phyloP scores from a whole-genome alignment of 2,888 invertebrate species.

The Aleiodes leptofemur region DNA sequence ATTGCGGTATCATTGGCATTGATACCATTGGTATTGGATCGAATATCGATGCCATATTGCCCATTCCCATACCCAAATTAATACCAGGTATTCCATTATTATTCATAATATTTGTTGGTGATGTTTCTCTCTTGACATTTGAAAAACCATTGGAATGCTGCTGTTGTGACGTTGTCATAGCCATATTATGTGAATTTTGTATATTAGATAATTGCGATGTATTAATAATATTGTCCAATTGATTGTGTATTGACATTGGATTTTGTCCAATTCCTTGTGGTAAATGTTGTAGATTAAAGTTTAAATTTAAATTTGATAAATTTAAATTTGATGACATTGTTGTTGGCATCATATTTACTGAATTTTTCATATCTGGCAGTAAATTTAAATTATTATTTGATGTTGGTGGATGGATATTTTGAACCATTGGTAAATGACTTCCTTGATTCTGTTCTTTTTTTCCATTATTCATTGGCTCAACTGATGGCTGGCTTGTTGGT shows the following conservation, averaged over 20 bases:
- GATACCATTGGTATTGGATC: constrained; percentile 78
- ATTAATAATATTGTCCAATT: constrained; percentile 70
- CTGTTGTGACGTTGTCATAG: constrained; percentile 61
- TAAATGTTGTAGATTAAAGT: constrained; percentile 65
- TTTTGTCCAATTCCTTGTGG: constrained; percentile 62
- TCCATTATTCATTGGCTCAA: constrained; percentile 64
- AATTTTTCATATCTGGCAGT: constrained; percentile 67
- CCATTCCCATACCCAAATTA: constrained; percentile 76
- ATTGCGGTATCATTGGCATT: constrained; percentile 73
- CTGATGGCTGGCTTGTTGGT: constrained; percentile 65
- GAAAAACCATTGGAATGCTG: constrained; percentile 76
- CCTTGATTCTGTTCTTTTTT: constrained; percentile 59
- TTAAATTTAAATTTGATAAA: constrained; percentile 68
- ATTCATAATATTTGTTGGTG: constrained; percentile 73
- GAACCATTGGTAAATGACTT: constrained; percentile 63
- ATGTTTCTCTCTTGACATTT: constrained; percentile 75
- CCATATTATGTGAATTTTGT: constrained; percentile 66
- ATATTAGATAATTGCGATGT: constrained; percentile 64
- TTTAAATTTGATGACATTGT: constrained; percentile 67
- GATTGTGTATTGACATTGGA: constrained; percentile 69
- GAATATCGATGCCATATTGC: constrained; percentile 81
- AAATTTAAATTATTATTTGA: constrained; percentile 65
- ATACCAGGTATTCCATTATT: constrained; percentile 76
- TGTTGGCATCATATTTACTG: constrained; percentile 67
- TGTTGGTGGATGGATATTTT: constrained; percentile 58